Percentiles rank a stretch among this genome's conserved stretches.
These are phyloP conservation scores for Autographa gamma DNA, from an alignment of 2,888 invertebrate species.

Conservation along the genomic window DNA sequence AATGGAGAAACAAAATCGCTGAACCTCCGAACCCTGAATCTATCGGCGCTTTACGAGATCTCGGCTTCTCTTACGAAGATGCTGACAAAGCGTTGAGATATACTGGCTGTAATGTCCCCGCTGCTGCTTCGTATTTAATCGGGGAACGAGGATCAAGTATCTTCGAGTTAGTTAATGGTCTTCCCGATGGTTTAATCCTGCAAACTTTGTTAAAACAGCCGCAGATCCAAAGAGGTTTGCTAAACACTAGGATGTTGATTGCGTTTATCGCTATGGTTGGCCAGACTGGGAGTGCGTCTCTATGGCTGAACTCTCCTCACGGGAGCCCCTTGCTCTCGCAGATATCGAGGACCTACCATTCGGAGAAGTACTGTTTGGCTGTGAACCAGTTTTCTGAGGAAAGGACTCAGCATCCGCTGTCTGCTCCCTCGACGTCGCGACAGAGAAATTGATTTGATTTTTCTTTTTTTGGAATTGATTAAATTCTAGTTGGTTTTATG, in stretches of 20 bases:
- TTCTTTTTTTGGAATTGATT: conserved; percentile 14
- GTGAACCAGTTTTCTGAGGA: conserved; percentile 85
- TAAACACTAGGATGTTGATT: conserved; percentile 83
- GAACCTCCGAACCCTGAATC: conserved; percentile 78
- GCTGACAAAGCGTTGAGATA: conserved; percentile 76
- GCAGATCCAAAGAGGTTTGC: conserved; percentile 81
- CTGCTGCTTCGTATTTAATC: conserved; percentile 82
- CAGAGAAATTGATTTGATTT: conserved; percentile 63
- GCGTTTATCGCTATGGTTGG: conserved; percentile 86
- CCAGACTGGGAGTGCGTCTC: conserved; percentile 79
- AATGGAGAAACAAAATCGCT: conserved; percentile 76
- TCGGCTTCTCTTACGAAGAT: conserved; percentile 77
- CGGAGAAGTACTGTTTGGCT: conserved; percentile 85
- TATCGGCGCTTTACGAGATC: conserved; percentile 72
- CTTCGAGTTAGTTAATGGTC: conserved; percentile 80
- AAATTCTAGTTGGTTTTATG: conserved; percentile 13
- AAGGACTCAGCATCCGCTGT: conserved; percentile 49
- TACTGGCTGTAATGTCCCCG: conserved; percentile 82
- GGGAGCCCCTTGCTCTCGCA: conserved; percentile 83
- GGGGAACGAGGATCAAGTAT: conserved; percentile 84
- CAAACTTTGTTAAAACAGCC: conserved; percentile 82
- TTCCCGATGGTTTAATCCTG: conserved; percentile 80
- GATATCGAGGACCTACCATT: conserved; percentile 84
- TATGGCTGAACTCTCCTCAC: conserved; percentile 85
- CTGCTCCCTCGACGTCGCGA: conserved; percentile 77